These are phyloP conservation scores for Oncorhynchus clarkii DNA, from an alignment of 2,113 vertebrate species.

Conservation along the genomic window DNA sequence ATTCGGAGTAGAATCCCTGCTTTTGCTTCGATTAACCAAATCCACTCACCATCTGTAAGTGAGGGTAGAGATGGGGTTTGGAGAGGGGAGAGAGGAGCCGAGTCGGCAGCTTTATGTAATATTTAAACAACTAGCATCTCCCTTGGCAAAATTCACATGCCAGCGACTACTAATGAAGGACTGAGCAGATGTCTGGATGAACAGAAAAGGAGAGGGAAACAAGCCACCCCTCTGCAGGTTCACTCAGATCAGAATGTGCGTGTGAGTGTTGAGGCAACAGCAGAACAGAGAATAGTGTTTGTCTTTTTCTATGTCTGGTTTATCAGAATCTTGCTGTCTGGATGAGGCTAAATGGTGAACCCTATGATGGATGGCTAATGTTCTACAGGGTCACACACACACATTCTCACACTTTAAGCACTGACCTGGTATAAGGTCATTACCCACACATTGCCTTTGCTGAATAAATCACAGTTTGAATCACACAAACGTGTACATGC, in stretches of 20 bases:
- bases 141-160: not conserved
- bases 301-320: not conserved
- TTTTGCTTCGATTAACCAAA: slow-evolving; percentile 6
- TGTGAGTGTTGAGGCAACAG: no score
- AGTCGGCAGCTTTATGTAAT: slow-evolving; percentile 2
- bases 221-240: not conserved
- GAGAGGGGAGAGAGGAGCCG: not conserved
- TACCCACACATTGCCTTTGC: slow-evolving; percentile 4
- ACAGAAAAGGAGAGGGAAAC: not conserved
- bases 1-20: not conserved
- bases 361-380: not conserved
- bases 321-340: not conserved
- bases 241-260: not conserved
- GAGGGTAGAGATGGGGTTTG: not conserved
- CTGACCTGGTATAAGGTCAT: slow-evolving; percentile 9
- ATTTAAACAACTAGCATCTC: slow-evolving; percentile 5
- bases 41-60: slow-evolving; percentile 11
- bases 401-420: not conserved
- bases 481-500: not conserved
- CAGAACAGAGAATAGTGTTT: not conserved
- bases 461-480: not conserved
- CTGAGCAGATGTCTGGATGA: slow-evolving; percentile 20
- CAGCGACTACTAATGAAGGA: slow-evolving; percentile 8
- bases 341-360: not conserved
- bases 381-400: not conserved